Conservation (phyloP, 2,113 vertebrate species). For the Engystomops pustulosus region DNA sequence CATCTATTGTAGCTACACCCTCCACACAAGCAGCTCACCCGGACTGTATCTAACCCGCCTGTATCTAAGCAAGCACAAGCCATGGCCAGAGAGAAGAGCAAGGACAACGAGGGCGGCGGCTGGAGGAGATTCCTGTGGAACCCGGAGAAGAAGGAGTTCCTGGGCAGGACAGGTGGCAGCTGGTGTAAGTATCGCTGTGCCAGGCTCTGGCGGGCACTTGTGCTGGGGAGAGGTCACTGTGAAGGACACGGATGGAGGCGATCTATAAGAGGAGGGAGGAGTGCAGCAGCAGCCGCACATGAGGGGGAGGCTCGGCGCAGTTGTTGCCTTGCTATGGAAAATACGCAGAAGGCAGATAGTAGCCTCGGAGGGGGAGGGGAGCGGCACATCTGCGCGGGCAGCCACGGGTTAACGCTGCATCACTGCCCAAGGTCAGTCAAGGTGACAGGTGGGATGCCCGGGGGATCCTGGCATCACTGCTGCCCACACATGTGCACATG, state of each 20-base stretch:
- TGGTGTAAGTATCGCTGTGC: conserved; percentile 83
- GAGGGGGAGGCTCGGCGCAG: conserved; percentile 26
- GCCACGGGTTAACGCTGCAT: conserved; percentile 88
- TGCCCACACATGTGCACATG: not conserved
- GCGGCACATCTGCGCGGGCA: not conserved
- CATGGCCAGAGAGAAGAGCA: conserved; percentile 83
- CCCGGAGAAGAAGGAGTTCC: conserved; percentile 88
- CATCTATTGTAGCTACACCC: not conserved
- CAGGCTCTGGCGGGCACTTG: not conserved
- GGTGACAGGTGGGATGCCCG: conserved; percentile 74
- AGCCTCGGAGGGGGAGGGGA: conserved; percentile 47
- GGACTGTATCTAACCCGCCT: not conserved
- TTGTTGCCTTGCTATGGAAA: conserved; percentile 49
- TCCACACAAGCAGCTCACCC: no score
- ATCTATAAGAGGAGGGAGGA: conserved; percentile 60
- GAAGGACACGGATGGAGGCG: conserved; percentile 79
- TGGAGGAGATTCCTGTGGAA: conserved; percentile 92
- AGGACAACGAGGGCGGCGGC: conserved; percentile 82
- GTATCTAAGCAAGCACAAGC: conserved; percentile 19
- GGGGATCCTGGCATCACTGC: conserved; percentile 57
- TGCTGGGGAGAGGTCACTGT: conserved; percentile 77
- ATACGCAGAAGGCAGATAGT: conserved; percentile 42
- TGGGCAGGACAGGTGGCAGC: conserved; percentile 87
- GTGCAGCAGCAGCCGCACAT: conserved; percentile 35
- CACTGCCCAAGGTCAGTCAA: conserved; percentile 90